Evolutionary conservation across 2,888 invertebrate species (phyloP).

Genomic region (Trisateles emortualis): DNA sequence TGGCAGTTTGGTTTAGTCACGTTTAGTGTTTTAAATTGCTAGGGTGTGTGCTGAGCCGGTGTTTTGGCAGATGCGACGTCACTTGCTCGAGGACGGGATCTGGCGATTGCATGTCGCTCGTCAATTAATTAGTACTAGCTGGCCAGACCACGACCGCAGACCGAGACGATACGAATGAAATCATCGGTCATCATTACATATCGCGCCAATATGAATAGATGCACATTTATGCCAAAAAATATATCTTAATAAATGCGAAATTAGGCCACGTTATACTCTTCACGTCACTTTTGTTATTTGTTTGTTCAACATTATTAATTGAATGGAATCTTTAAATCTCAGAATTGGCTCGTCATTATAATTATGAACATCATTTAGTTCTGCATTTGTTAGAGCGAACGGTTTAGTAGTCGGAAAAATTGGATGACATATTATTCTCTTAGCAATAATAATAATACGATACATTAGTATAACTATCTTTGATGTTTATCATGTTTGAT

Average conservation of each 20-base stretch:
- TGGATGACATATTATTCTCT: background rate
- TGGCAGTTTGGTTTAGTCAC: constrained; percentile 13
- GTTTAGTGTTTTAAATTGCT: constrained; percentile 26
- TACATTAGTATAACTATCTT: background rate
- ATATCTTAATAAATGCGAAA: constrained; percentile 41
- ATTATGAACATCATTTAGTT: background rate
- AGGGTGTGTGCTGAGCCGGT: constrained; percentile 42
- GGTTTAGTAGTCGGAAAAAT: background rate
- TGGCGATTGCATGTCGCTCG: constrained; percentile 53
- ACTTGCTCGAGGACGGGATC: constrained; percentile 47
- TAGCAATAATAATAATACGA: background rate
- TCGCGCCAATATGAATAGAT: constrained; percentile 54
- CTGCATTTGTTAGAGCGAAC: background rate
- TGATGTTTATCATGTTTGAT: background rate
- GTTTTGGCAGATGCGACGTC: constrained; percentile 67
- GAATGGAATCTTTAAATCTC: constrained; percentile 6
- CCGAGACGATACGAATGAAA: constrained; percentile 56
- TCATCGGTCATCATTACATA: constrained; percentile 59
- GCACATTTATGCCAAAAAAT: constrained; percentile 38
- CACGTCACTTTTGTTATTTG: constrained; percentile 1
- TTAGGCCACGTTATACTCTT: constrained; percentile 24
- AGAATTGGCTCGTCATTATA: background rate
- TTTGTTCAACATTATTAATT: constrained; percentile 7
- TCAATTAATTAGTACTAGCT: constrained; percentile 63
- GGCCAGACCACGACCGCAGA: constrained; percentile 48